phyloP scores from a whole-genome alignment of 2,797 vertebrate species.

The Pipistrellus pipistrellus region DNA sequence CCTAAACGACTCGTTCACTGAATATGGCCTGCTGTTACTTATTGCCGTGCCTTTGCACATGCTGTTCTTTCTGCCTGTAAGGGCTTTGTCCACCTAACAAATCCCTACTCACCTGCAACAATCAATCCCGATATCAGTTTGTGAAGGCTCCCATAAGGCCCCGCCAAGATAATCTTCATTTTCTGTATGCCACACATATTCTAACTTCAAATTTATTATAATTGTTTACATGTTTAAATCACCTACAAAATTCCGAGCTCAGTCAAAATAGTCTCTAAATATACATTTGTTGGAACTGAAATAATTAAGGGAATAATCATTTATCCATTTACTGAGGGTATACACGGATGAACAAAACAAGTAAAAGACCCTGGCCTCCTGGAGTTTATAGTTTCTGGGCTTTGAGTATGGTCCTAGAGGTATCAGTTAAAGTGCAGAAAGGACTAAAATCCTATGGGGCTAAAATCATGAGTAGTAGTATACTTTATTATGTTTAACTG shows the following conservation, averaged over 20 bases:
- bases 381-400: not conserved
- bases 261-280: not conserved
- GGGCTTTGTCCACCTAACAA: not conserved
- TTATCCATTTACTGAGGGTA: not conserved
- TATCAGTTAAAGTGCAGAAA: not conserved
- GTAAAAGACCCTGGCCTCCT: not conserved
- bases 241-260: not conserved
- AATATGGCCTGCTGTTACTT: not conserved
- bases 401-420: not conserved
- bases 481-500: not conserved
- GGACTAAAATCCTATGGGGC: not conserved
- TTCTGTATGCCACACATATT: not conserved
- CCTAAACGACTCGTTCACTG: not conserved
- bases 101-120: not conserved
- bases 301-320: slow-evolving; percentile 5
- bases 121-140: not conserved
- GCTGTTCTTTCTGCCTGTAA: slow-evolving; percentile 8
- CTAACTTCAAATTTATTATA: not conserved
- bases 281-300: not conserved
- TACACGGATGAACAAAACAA: slow-evolving; percentile 7
- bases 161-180: not conserved
- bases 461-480: not conserved
- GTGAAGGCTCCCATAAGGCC: not conserved
- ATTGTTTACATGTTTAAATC: not conserved
- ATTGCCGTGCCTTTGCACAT: not conserved